Evolutionary conservation across 2,888 invertebrate genomes (phyloP).

Genomic region (Caradrina clavipalpis): DNA sequence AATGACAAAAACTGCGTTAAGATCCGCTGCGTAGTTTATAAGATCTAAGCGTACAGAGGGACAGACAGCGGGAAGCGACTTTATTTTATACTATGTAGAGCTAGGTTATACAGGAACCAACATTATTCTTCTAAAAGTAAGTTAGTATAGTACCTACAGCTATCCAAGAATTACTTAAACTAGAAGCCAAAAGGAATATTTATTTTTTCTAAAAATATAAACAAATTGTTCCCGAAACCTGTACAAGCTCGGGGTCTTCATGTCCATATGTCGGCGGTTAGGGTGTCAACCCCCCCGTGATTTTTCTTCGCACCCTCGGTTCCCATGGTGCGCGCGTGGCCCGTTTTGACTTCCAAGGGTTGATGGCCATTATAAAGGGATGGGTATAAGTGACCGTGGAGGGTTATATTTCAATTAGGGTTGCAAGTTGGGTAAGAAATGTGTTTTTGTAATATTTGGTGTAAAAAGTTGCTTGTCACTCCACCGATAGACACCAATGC

Average conservation of each 20-base stretch:
- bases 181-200: too few species aligned
- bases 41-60: too few species aligned
- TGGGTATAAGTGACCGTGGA: conserved; percentile 48
- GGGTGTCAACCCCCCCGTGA: conserved; percentile 62
- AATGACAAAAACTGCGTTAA: too few species aligned
- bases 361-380: conserved; percentile 57
- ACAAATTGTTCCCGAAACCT: conserved; percentile 46
- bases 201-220: not conserved
- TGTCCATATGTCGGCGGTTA: conserved; percentile 66
- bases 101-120: too few species aligned
- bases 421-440: conserved; percentile 2
- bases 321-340: conserved; percentile 73
- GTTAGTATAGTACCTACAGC: too few species aligned
- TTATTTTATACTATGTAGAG: too few species aligned
- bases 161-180: too few species aligned
- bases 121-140: too few species aligned
- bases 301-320: conserved; percentile 64
- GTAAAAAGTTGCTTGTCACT: not conserved
- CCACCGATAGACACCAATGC: too few species aligned
- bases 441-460: conserved; percentile 6
- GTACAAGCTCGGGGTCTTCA: conserved; percentile 57
- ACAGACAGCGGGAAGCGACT: too few species aligned
- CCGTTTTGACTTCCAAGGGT: conserved; percentile 64
- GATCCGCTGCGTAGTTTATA: too few species aligned
- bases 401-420: conserved; percentile 66